Conservation (phyloP, 2,888 invertebrate species). For the Cheilosia impressa region DNA sequence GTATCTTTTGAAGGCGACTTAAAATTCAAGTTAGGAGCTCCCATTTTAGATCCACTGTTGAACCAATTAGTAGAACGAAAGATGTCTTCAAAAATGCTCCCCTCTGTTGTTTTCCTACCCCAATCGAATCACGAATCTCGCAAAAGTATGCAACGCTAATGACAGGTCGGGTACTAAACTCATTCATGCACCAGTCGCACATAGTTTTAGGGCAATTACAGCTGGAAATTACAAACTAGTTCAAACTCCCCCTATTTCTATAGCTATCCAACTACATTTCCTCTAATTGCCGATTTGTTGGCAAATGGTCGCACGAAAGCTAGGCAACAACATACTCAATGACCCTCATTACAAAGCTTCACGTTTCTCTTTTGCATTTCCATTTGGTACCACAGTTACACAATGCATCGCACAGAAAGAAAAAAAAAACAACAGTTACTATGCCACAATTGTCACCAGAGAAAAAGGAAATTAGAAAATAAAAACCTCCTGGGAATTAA, state of each 20-base stretch:
- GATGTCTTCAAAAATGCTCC: too few species aligned
- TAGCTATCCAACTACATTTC: background rate
- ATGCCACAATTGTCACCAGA: background rate
- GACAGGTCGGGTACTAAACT: background rate
- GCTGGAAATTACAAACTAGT: background rate
- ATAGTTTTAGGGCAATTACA: constrained; percentile 20
- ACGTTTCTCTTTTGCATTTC: constrained; percentile 3
- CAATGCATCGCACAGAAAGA: constrained; percentile 4
- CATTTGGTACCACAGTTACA: background rate
- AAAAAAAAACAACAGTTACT: constrained; percentile 1
- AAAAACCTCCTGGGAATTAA: constrained; percentile 19
- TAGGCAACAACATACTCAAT: background rate
- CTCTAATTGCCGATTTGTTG: constrained; percentile 4
- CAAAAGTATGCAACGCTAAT: constrained; percentile 7
- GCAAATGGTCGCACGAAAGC: background rate
- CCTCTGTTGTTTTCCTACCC: background rate
- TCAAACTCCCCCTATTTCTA: background rate
- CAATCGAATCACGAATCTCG: background rate
- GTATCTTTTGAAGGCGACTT: too few species aligned
- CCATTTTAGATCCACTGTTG: too few species aligned
- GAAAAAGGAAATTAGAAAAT: constrained; percentile 4
- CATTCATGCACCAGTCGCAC: background rate
- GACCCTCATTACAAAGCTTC: constrained; percentile 1
- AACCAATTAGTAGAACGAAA: too few species aligned
- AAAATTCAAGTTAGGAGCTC: too few species aligned